Evolutionary conservation across 2,113 vertebrate genomes (phyloP).

Genomic region (Ia io): DNA sequence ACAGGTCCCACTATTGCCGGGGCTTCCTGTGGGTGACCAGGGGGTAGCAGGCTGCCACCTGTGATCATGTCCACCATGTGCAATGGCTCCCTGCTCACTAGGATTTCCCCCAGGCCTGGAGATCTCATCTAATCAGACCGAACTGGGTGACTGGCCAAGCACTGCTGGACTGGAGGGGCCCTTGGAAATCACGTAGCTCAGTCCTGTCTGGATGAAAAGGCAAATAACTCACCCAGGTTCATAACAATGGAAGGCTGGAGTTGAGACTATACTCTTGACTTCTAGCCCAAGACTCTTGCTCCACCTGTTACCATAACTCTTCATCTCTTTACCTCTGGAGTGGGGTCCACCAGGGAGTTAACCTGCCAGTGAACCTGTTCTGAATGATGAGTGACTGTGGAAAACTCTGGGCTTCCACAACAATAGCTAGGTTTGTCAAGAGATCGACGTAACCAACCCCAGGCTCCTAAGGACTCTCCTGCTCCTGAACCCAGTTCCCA

Average conservation of each 20-base stretch:
- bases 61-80: fast-evolving
- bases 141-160: not conserved
- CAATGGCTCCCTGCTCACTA: not conserved
- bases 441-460: not conserved
- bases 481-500: not conserved
- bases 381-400: not conserved
- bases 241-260: not conserved
- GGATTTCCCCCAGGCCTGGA: not conserved
- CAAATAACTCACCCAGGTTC: not conserved
- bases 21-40: not conserved
- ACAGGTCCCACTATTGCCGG: not conserved
- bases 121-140: not conserved
- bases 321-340: not conserved
- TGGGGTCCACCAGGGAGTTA: not conserved
- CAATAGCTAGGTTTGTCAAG: not conserved
- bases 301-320: not conserved
- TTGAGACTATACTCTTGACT: not conserved
- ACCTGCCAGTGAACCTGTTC: not conserved
- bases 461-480: not conserved
- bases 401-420: not conserved
- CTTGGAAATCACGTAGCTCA: not conserved
- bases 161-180: not conserved
- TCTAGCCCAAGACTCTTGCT: not conserved
- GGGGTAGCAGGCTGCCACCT: not conserved
- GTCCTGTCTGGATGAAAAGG: not conserved